Conservation (phyloP, 2,888 invertebrate species). For the Mylabris sibirica region DNA sequence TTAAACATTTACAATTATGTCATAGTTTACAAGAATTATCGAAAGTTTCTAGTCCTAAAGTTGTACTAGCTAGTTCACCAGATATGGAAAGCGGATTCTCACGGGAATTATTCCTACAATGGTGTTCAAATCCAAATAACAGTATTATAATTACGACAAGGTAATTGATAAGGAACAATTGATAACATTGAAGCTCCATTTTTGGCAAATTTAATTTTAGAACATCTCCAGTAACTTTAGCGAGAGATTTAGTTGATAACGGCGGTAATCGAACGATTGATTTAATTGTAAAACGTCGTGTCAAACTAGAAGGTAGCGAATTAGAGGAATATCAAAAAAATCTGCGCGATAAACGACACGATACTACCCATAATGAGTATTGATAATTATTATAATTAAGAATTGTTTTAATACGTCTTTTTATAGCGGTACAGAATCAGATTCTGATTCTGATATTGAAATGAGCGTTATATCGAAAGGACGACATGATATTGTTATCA, state of each 20-base stretch:
- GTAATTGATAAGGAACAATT: constrained; percentile 56
- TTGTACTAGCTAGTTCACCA: constrained; percentile 93
- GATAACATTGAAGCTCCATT: no score
- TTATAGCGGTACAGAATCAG: constrained; percentile 77
- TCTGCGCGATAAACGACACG: constrained; percentile 65
- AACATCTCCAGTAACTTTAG: constrained; percentile 82
- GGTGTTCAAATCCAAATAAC: constrained; percentile 92
- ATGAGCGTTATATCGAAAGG: constrained; percentile 81
- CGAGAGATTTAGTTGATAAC: constrained; percentile 79
- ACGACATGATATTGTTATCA: constrained; percentile 88
- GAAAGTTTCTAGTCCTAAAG: constrained; percentile 89
- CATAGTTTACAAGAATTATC: constrained; percentile 88
- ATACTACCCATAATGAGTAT: constrained; percentile 53
- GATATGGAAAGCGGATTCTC: constrained; percentile 97
- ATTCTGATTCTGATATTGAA: constrained; percentile 84
- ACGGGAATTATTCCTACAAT: constrained; percentile 91
- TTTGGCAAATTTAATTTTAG: constrained; percentile 56
- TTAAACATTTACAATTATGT: constrained; percentile 92
- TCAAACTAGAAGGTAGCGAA: constrained; percentile 79
- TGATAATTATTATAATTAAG: background rate
- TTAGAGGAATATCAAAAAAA: constrained; percentile 77
- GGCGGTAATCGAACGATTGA: constrained; percentile 77
- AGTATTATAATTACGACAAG: constrained; percentile 92
- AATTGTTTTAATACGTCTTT: background rate
- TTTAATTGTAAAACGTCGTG: constrained; percentile 72